Base-by-base conservation (phyloP, 1,140 invertebrate species). In the Xylocopa sonorina region DNA sequence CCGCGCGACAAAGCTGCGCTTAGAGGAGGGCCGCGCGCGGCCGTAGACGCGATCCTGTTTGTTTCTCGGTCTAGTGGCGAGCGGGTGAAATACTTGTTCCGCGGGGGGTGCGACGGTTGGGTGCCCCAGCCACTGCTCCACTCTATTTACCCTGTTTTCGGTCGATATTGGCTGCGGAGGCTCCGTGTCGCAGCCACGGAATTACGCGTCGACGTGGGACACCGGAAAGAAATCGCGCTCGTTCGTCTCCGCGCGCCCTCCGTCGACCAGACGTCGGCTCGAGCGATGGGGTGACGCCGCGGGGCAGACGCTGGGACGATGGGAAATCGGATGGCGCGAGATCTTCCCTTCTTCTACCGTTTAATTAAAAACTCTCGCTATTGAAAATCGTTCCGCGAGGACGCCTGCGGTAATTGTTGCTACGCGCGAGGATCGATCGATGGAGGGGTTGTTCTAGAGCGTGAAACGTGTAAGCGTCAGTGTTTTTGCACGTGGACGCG, bases 91-190 rank as follows among this genome's bases (percentile, higher is more conserved):
- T 55, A 71, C 58, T 80, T 83, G 67, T 60, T 53, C 41, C 55
- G 57, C 50, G 46, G 64, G 62, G 63, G 69, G 80, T 80, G 81
- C 57, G 63, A 55, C 81, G 64, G 14, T 63, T 38, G 32, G 50
- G 48, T 73, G 67, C 53, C n/a, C 51, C 58, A 48, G 64, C 46
- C 34, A 63, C 48, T 84, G 83, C n/a, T n/a, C n/a, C n/a, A n/a
- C n/a, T n/a, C n/a, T 85, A 85, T 84, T 84, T 84, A 84, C 78
- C 55, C 62, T 71, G 58, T 83, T 84, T 83, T 83, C 77, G 83
- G 67, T 85, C 83, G 78, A 85, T 85, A 85, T 81, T 43, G 82
- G 67, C 66, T 57, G 38, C 48, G 51, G 46, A 67, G 41, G 68
- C 66, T 16, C 63, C 72, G 78, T 76, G 83, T 84, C 46, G 71